A percentile compares a stretch with the other conserved stretches of the same genome.
Evolutionary conservation across 2,888 invertebrate species (phyloP).

Genomic region (Sceliomorpha sp.): DNA sequence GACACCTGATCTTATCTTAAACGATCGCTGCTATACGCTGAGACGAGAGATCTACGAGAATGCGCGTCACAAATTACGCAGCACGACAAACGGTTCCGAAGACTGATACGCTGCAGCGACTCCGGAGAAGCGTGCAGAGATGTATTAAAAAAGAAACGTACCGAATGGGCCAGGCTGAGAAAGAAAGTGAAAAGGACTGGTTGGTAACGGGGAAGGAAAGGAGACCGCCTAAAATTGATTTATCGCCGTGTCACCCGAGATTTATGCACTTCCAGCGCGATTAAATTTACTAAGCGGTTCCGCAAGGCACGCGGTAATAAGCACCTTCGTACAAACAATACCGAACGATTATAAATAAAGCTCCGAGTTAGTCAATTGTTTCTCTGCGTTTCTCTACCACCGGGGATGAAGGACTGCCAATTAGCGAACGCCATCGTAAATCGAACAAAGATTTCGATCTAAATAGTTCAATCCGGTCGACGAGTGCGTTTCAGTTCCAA

Average conservation of each 20-base stretch:
- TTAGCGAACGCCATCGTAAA: constrained; percentile 44
- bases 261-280: constrained; percentile 63
- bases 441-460: constrained; percentile 48
- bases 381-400: constrained; percentile 21
- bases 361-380: constrained; percentile 38
- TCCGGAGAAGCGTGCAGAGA: constrained; percentile 4
- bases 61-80: constrained; percentile 48
- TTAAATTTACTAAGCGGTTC: constrained; percentile 41
- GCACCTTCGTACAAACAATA: constrained; percentile 36
- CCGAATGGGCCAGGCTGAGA: constrained; percentile 15
- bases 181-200: constrained; percentile 48
- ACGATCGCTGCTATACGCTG: constrained; percentile 41
- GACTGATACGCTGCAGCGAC: constrained; percentile 17
- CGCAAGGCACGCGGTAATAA: constrained; percentile 26
- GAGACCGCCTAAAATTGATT: constrained; percentile 64
- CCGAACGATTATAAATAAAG: constrained; percentile 33
- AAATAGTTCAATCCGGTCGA: constrained; percentile 44
- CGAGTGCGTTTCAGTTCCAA: constrained; percentile 35
- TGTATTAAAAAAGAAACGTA: not conserved
- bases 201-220: constrained; percentile 26
- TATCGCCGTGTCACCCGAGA: constrained; percentile 60
- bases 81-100: constrained; percentile 31
- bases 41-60: constrained; percentile 38
- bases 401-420: constrained; percentile 38
- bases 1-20: constrained; percentile 56